These are phyloP conservation scores for Botia almorhae DNA, from an alignment of 2,797 vertebrate species.

Conservation along the genomic window DNA sequence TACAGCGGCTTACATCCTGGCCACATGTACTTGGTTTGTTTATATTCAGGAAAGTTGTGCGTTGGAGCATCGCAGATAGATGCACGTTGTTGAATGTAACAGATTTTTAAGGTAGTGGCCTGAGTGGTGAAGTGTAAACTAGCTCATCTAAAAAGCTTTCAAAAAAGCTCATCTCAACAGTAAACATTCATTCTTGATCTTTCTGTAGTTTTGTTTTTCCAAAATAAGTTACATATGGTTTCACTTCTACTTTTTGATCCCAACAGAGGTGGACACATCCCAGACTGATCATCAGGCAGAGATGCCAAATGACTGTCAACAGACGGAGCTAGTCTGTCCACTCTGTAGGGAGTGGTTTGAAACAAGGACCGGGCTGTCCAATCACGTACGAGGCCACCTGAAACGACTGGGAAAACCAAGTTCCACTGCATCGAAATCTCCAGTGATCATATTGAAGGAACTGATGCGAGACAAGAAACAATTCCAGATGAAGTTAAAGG, in stretches of 20 bases:
- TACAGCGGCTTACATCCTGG: neutral
- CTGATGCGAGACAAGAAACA: constrained; percentile 98
- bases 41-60: neutral
- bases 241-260: constrained; percentile 15
- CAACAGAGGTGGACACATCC: constrained; percentile 42
- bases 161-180: neutral
- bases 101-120: neutral
- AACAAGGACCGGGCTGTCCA: constrained; percentile 96
- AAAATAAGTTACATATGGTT: neutral
- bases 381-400: constrained; percentile 96
- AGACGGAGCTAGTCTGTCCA: constrained; percentile 86
- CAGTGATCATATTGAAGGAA: constrained; percentile 92
- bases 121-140: neutral
- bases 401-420: constrained; percentile 91
- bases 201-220: neutral
- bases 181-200: neutral
- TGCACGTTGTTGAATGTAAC: neutral
- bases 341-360: constrained; percentile 96
- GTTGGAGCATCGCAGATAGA: neutral
- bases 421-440: constrained; percentile 90
- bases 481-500: constrained; percentile 90
- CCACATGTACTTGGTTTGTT: constrained; percentile 18
- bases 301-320: constrained; percentile 26
- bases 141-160: no score
- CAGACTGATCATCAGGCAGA: neutral